Base-by-base conservation (phyloP, 2,888 invertebrate species). In the Coremacera marginata region DNA sequence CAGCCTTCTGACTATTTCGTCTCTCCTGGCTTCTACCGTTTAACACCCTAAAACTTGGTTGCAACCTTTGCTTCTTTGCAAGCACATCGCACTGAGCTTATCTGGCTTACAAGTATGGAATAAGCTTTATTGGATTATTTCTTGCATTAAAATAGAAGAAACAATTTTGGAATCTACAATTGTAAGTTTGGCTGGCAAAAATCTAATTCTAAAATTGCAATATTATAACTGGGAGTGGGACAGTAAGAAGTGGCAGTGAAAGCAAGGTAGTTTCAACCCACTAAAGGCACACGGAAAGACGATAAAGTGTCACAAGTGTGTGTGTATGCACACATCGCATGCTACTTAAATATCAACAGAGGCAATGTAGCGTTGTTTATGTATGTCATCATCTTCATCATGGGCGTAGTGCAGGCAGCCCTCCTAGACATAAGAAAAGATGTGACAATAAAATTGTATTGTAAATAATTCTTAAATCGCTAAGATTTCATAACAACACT, bases 111-210 rank as follows among this genome's bases (percentile, higher is more conserved):
- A 55, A 55, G 77, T 78, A 77, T 73, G 57, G 78, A 79, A 77
- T 79, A 81, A 77, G 77, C 77, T 75, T 79, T 80, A 80, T 81
- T 80, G 79, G 81, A 81, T 81, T 81, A 81, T 79, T 80, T 81
- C 44, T 81, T 74, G 75, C 75, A 78, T 78, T 78, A 77, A 55
- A 55, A 55, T 22, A 55, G 11, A 19, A 55, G 8, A n/a, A 55
- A 55, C n/a, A 55, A 55, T 22, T 55, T 55, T 55, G 7, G 55
- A 3, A 19, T n/a, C 9, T 55, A 22, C 55, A 55, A 55, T 55
- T 55, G 55, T 55, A 19, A 55, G 55, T 55, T 55, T 22, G 55
- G 7, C 55, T 19, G 19, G 3, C 19, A 19, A 63, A 63, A 63
- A 16, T 27, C 5, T 25, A 34, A 31, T 14, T 63, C 31, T 63